These are phyloP conservation scores for Allolobophora icterica DNA, from an alignment of 2,888 invertebrate species.

Conservation along the genomic window DNA sequence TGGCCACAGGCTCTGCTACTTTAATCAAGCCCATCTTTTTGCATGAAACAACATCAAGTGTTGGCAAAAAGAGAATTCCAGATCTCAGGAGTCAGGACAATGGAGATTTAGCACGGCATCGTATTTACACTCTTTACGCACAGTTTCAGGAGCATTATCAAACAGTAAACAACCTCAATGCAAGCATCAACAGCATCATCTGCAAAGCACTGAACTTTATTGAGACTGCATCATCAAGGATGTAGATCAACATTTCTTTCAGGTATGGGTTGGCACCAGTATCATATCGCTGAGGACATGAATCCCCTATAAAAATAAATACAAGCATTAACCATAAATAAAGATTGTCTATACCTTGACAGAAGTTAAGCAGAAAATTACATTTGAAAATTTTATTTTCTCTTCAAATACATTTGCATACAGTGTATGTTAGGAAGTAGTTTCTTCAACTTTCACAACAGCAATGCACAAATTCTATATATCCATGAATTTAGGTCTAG, in stretches of 20 bases:
- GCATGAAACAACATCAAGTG: not conserved
- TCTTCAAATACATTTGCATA: not conserved
- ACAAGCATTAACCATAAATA: not conserved
- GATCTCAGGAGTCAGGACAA: not conserved
- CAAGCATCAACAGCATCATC: not conserved
- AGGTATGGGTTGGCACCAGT: slow-evolving; percentile 73
- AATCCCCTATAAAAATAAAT: slow-evolving; percentile 74
- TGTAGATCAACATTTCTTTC: slow-evolving; percentile 59
- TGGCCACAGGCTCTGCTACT: not conserved
- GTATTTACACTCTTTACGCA: not conserved
- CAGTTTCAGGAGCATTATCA: not conserved
- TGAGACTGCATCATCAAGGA: slow-evolving; percentile 46
- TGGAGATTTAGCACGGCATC: not conserved
- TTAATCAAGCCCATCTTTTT: not conserved
- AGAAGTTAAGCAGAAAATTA: not conserved
- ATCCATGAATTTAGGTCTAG: not conserved
- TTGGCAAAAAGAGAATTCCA: not conserved
- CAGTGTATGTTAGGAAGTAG: not conserved
- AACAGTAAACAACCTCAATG: not conserved
- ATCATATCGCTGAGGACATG: slow-evolving; percentile 96
- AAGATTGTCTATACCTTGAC: not conserved
- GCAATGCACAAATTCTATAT: not conserved
- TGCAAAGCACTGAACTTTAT: not conserved
- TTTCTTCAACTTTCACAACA: not conserved
- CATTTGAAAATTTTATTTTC: not conserved